Evolutionary conservation across 2,888 invertebrate species (phyloP).

Genomic region (Empis stercorea): DNA sequence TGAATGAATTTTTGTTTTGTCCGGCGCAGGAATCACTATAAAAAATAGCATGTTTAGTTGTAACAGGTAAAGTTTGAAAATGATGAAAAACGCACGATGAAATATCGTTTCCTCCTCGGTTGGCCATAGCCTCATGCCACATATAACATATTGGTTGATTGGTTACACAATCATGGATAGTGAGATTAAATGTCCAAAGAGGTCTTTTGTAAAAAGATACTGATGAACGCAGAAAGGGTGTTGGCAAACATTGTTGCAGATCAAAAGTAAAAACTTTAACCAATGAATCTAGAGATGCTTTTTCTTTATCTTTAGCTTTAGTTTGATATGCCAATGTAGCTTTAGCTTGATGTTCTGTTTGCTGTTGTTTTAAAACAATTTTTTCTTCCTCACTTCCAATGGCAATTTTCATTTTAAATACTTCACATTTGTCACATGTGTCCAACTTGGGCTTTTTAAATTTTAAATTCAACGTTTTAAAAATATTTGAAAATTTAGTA

Average conservation of each 20-base stretch:
- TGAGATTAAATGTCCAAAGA: conserved; percentile 12
- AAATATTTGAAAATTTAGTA: conserved; percentile 12
- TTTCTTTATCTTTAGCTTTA: conserved; percentile 7
- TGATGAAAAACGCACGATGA: conserved; percentile 10
- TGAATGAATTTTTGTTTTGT: conserved; percentile 13
- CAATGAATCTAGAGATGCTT: neutral
- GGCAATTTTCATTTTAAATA: conserved; percentile 10
- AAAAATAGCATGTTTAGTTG: conserved; percentile 10
- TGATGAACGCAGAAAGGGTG: conserved; percentile 10
- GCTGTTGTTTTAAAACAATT: conserved; percentile 2
- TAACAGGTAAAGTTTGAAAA: conserved; percentile 4
- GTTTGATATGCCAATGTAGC: neutral
- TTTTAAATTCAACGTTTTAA: conserved; percentile 10
- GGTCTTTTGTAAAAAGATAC: conserved; percentile 12
- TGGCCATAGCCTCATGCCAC: conserved; percentile 13
- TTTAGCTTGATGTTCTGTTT: neutral
- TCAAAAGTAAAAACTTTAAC: conserved; percentile 8
- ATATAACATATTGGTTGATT: conserved; percentile 11
- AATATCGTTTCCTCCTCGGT: conserved; percentile 13
- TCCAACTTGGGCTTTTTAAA: conserved; percentile 13
- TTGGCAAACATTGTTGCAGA: conserved; percentile 13
- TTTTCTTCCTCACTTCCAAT: neutral
- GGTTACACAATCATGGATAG: conserved; percentile 10
- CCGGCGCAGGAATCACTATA: conserved; percentile 11
- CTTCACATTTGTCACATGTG: conserved; percentile 14